Evolutionary conservation across 2,797 vertebrate species (phyloP).

Genomic region (Pachyuromys duprasi): DNA sequence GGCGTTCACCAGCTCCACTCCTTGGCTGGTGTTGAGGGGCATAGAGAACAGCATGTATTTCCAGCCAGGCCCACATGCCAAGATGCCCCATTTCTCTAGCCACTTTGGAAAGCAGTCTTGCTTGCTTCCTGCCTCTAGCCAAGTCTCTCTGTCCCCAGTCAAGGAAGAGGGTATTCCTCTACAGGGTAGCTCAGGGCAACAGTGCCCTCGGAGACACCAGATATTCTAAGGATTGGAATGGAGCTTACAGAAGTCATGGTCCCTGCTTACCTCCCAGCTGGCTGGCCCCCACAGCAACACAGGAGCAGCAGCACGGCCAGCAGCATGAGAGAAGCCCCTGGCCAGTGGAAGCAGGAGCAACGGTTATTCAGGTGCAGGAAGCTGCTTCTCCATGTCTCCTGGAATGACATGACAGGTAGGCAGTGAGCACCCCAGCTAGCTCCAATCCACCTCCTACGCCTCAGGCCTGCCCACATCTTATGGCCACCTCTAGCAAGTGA

Average conservation of each 20-base stretch:
- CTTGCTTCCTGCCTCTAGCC: background rate
- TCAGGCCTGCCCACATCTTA: background rate
- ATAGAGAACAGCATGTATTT: background rate
- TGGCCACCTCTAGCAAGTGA: background rate
- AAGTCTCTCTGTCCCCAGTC: background rate
- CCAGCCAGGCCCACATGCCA: conserved; percentile 45
- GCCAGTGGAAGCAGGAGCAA: conserved; percentile 98
- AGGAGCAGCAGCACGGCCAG: conserved; percentile 93
- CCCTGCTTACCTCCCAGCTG: conserved; percentile 92
- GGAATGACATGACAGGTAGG: background rate
- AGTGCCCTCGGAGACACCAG: background rate
- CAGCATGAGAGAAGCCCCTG: conserved; percentile 94
- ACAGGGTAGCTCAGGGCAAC: background rate
- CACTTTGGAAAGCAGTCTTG: background rate
- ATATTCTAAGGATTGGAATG: background rate
- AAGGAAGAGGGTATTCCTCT: background rate
- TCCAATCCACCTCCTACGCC: rapidly evolving
- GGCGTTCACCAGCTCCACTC: conserved; percentile 95
- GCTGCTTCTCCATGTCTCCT: conserved; percentile 94
- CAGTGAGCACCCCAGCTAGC: background rate
- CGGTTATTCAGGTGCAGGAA: conserved; percentile 97
- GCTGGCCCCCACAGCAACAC: conserved; percentile 95
- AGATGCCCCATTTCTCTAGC: background rate
- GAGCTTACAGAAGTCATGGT: rapidly evolving
- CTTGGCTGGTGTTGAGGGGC: conserved; percentile 88